Evolutionary conservation across 2,888 invertebrate genomes (phyloP).

Genomic region (Euspilapteryx auroguttella): DNA sequence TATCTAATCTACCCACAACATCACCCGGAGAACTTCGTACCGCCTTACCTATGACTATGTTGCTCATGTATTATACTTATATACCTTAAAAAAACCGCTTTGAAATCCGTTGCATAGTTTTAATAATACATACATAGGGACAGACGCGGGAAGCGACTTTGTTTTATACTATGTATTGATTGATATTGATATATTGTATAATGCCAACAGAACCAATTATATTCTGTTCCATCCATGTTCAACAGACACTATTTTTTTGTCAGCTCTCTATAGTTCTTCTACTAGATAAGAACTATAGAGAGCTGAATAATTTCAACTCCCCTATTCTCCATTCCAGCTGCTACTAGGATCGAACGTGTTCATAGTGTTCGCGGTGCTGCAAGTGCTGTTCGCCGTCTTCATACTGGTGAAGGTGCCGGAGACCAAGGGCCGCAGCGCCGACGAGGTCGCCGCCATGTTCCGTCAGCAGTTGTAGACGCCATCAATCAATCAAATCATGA

Average conservation of each 20-base stretch:
- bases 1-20: too few species aligned
- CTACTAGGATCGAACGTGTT: constrained; percentile 72
- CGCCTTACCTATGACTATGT: too few species aligned
- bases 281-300: not conserved
- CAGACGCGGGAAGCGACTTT: too few species aligned
- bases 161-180: not conserved
- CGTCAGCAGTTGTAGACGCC: constrained; percentile 59
- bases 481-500: too few species aligned
- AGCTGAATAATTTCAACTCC: not conserved
- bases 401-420: constrained; percentile 86
- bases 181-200: too few species aligned
- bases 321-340: constrained; percentile 31
- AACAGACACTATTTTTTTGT: too few species aligned
- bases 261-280: not conserved
- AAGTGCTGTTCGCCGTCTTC: constrained; percentile 74
- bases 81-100: too few species aligned
- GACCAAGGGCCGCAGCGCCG: constrained; percentile 83
- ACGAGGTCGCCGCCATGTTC: constrained; percentile 84
- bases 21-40: too few species aligned
- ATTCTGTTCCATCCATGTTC: not conserved
- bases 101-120: too few species aligned
- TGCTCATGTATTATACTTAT: too few species aligned
- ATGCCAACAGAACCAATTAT: too few species aligned
- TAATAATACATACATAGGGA: too few species aligned
- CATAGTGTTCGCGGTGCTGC: constrained; percentile 75